Percentiles rank a stretch among this genome's conserved stretches.
Conservation (phyloP, 35 echinoderm and acorn worm species). For the Apostichopus parvimensis region DNA sequence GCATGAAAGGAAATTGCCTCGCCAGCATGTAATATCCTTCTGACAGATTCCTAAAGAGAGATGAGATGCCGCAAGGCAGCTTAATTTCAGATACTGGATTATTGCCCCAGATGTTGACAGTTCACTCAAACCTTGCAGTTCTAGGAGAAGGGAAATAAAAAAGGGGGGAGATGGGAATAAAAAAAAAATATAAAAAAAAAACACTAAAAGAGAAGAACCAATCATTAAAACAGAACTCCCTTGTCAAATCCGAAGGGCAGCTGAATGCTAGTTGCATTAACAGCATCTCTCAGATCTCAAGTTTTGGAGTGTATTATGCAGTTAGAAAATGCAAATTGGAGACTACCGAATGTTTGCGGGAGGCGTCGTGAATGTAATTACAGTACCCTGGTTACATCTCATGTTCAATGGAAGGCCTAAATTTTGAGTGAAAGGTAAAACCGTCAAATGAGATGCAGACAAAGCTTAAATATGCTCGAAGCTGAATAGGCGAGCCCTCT, state of each 20-base stretch:
- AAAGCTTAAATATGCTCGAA: not conserved
- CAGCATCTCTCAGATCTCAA: not conserved
- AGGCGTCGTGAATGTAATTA: constrained; percentile 46
- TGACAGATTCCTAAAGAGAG: constrained; percentile 22
- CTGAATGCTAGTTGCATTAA: not conserved
- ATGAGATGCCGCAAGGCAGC: constrained; percentile 4
- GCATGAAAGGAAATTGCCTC: constrained; percentile 20
- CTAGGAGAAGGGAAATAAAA: not conserved
- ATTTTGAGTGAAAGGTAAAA: constrained; percentile 40
- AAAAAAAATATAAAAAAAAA: constrained; percentile 4
- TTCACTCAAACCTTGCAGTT: constrained; percentile 36
- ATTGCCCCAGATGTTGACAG: constrained; percentile 53
- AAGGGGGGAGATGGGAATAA: not conserved
- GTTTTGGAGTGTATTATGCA: constrained; percentile 27
- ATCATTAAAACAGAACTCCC: constrained; percentile 27
- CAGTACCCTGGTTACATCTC: constrained; percentile 10
- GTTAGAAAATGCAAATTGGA: constrained; percentile 45
- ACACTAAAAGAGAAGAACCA: not conserved
- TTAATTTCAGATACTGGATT: constrained; percentile 30
- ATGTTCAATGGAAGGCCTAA: constrained; percentile 32
- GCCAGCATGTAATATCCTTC: constrained; percentile 18
- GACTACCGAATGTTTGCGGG: constrained; percentile 33
- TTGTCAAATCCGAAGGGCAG: constrained; percentile 45
- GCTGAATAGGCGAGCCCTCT: not conserved
- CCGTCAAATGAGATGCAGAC: constrained; percentile 5